phyloP scores from a whole-genome alignment of 1,140 invertebrate genomes.

The Drosophila pectinifera region DNA sequence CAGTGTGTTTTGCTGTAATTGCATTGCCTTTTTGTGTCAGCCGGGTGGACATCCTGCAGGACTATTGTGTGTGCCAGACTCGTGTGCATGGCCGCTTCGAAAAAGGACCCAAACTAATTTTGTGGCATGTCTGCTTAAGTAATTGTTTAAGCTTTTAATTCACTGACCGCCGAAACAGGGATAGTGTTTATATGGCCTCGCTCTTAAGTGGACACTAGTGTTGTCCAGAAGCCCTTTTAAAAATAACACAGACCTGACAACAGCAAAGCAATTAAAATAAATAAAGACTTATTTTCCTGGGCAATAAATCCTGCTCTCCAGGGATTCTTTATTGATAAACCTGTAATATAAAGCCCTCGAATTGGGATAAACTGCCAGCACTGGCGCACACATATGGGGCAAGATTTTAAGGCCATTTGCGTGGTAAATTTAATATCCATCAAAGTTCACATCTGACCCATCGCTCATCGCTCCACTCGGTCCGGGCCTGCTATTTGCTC shows the following conservation, averaged over 20 bases:
- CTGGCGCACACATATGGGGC: constrained; percentile 16
- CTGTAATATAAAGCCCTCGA: background rate
- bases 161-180: constrained; percentile 30
- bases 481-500: constrained; percentile 10
- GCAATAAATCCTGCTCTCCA: background rate
- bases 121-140: constrained; percentile 73
- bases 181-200: background rate
- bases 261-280: too few relatives aligned
- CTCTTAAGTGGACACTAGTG: constrained; percentile 2
- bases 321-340: background rate
- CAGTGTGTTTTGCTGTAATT: constrained; percentile 64
- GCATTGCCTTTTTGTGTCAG: constrained; percentile 68
- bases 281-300: background rate
- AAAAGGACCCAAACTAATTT: constrained; percentile 71
- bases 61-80: constrained; percentile 23
- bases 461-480: constrained; percentile 28
- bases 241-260: too few relatives aligned
- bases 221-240: background rate
- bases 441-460: constrained; percentile 25
- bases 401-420: constrained; percentile 36
- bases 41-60: constrained; percentile 35
- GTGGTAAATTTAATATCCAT: constrained; percentile 60
- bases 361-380: background rate
- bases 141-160: constrained; percentile 81
- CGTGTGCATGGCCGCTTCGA: constrained; percentile 30